phyloP scores from a whole-genome alignment of 1,140 invertebrate species.

The Drosophila lacertosa region DNA sequence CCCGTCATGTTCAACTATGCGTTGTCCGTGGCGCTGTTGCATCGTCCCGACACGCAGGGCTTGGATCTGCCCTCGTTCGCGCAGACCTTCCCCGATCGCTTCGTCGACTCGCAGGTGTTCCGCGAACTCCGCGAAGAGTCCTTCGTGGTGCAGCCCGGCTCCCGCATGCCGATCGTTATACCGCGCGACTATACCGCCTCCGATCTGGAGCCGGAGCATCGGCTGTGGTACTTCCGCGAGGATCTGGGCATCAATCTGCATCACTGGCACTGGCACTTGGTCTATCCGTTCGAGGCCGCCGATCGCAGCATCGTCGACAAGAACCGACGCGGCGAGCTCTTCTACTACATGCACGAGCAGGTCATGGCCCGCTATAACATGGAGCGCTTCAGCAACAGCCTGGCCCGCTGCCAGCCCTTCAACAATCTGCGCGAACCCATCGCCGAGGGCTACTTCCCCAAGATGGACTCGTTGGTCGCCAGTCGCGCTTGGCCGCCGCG shows the following conservation, averaged over 20 bases:
- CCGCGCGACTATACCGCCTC: conserved; percentile 90
- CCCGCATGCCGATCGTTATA: conserved; percentile 88
- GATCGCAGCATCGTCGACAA: conserved; percentile 87
- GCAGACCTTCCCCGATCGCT: conserved; percentile 91
- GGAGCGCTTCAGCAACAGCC: conserved; percentile 88
- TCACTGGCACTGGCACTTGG: conserved; percentile 94
- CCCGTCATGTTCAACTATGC: conserved; percentile 92
- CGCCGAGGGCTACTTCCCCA: conserved; percentile 90
- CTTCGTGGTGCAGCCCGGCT: conserved; percentile 87
- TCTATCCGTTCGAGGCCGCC: conserved; percentile 89
- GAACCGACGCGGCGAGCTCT: conserved; percentile 90
- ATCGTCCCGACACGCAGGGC: conserved; percentile 90
- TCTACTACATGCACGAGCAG: conserved; percentile 92
- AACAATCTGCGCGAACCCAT: conserved; percentile 87
- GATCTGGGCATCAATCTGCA: conserved; percentile 90
- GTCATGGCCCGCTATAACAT: conserved; percentile 88
- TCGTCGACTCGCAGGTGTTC: conserved; percentile 90
- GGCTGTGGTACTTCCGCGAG: conserved; percentile 89
- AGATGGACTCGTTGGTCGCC: conserved; percentile 88
- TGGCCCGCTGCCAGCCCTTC: conserved; percentile 86
- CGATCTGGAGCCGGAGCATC: conserved; percentile 90
- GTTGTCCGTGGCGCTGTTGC: conserved; percentile 89
- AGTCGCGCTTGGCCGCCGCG: conserved; percentile 88
- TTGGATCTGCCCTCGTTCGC: conserved; percentile 88
- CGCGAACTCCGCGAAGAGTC: conserved; percentile 88